Evolutionary conservation across 1,140 invertebrate species (phyloP).

Genomic region (Leptonema lineaticorne): DNA sequence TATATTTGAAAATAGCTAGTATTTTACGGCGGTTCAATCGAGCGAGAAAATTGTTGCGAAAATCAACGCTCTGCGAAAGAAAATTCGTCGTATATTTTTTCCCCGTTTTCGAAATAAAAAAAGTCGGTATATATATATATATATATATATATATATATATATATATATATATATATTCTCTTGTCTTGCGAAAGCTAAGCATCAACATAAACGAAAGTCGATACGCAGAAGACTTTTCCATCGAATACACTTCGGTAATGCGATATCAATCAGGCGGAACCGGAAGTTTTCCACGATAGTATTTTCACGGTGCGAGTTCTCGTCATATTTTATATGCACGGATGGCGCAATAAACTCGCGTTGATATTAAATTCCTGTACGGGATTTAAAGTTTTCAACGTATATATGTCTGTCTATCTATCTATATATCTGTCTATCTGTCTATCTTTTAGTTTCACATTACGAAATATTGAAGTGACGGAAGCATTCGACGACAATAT

Average conservation of each 20-base stretch:
- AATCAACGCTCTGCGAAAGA: background rate
- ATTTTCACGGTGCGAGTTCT: background rate
- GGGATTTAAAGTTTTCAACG: too few relatives aligned
- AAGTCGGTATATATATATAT: background rate
- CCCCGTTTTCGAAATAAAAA: background rate
- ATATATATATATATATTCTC: background rate
- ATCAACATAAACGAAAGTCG: background rate
- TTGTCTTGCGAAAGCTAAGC: too few relatives aligned
- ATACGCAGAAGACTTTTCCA: background rate
- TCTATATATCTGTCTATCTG: too few relatives aligned
- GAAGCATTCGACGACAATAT: too few relatives aligned
- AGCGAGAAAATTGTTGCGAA: background rate
- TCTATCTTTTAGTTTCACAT: too few relatives aligned
- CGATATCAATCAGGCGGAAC: slow-evolving; percentile 6
- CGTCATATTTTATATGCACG: slow-evolving; percentile 12
- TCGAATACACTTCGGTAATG: background rate
- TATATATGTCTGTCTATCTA: too few relatives aligned
- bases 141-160: background rate
- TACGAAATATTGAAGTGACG: too few relatives aligned
- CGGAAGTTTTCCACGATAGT: background rate
- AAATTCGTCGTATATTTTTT: background rate
- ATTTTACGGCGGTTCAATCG: too few relatives aligned
- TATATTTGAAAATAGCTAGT: too few relatives aligned
- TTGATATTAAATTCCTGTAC: slow-evolving; percentile 23
- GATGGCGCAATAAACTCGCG: slow-evolving; percentile 3